Evolutionary conservation across 2,888 invertebrate genomes (phyloP).

Genomic region (Drosophila aldrichi): DNA sequence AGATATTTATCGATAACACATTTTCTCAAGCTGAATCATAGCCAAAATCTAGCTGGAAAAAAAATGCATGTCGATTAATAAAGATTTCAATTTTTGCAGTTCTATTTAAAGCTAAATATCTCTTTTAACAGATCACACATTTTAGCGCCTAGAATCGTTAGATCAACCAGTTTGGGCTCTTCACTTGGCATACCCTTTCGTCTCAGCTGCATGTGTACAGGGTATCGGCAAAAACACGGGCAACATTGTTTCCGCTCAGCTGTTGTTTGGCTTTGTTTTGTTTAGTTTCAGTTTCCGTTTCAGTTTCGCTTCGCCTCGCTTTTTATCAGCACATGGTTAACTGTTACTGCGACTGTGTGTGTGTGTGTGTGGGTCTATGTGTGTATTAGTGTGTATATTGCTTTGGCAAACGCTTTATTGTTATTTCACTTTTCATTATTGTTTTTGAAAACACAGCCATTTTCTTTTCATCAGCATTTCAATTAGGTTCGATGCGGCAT

Average conservation of each 20-base stretch:
- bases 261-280: conserved; percentile 66
- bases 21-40: no score
- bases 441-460: conserved; percentile 71
- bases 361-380: conserved; percentile 15
- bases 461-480: conserved; percentile 78
- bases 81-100: no score
- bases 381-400: conserved; percentile 29
- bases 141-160: no score
- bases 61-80: no score
- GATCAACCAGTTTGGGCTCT: no score
- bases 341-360: conserved; percentile 21
- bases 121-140: no score
- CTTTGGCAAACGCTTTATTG: conserved; percentile 66
- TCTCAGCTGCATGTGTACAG: background rate
- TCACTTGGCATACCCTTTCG: background rate
- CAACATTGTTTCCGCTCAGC: conserved; percentile 67
- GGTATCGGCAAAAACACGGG: conserved; percentile 40
- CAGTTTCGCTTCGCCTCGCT: conserved; percentile 46
- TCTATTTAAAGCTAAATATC: no score
- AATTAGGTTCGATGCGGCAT: conserved; percentile 70
- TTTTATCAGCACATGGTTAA: conserved; percentile 52
- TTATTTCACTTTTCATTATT: conserved; percentile 77
- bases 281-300: conserved; percentile 63
- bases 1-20: no score
- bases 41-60: no score